phyloP scores from a whole-genome alignment of 1,140 invertebrate genomes.

The Meloidogyne floridensis region DNA sequence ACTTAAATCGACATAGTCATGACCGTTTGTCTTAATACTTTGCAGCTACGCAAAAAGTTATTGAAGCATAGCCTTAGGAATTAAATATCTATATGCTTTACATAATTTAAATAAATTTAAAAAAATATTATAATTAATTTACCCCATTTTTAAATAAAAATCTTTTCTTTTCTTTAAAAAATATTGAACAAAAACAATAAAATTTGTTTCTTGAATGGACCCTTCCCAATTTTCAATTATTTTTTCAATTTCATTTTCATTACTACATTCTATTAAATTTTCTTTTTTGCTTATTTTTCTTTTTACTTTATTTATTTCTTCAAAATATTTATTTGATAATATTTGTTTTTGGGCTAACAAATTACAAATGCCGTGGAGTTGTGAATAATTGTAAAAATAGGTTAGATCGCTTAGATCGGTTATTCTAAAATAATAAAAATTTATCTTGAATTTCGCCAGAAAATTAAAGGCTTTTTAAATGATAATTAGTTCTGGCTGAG shows the following conservation, averaged over 20 bases:
- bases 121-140: background rate
- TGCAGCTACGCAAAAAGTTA: too few relatives aligned
- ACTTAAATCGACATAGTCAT: too few relatives aligned
- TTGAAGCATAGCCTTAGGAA: too few relatives aligned
- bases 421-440: background rate
- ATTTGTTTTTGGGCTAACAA: background rate
- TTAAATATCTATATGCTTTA: too few relatives aligned
- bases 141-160: background rate
- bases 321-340: background rate
- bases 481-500: background rate
- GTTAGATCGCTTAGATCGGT: background rate
- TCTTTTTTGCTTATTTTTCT: background rate
- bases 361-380: background rate
- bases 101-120: too few relatives aligned
- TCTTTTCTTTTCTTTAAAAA: background rate
- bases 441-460: too few relatives aligned
- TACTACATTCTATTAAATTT: background rate
- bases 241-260: background rate
- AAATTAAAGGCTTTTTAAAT: background rate
- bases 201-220: background rate
- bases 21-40: too few relatives aligned
- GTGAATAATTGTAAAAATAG: background rate
- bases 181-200: background rate
- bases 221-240: slow-evolving; percentile 3
- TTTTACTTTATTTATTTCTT: too few relatives aligned